Conservation (phyloP, 2,113 vertebrate genomes). For the Notarius lentiginosus region DNA sequence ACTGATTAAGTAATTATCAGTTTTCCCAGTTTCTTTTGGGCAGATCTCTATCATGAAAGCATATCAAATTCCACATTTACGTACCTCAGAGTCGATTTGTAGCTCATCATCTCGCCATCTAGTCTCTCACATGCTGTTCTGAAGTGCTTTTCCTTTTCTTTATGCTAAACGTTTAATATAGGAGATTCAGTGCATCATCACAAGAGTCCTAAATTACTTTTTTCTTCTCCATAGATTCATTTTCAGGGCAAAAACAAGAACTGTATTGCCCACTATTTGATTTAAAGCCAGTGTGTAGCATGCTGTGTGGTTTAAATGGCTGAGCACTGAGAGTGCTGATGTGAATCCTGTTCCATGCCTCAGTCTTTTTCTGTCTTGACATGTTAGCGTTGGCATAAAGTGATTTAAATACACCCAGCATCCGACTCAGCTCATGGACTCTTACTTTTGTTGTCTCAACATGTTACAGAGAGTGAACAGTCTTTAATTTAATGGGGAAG, state of each 20-base stretch:
- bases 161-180: conserved; percentile 46
- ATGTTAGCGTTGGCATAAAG: conserved; percentile 44
- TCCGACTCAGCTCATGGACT: conserved; percentile 54
- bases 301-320: conserved; percentile 24
- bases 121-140: conserved; percentile 36
- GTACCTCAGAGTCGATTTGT: conserved; percentile 54
- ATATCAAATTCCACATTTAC: conserved; percentile 53
- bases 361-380: not conserved
- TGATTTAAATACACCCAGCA: conserved; percentile 47
- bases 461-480: conserved; percentile 62
- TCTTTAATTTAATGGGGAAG: conserved; percentile 69
- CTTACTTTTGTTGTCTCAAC: conserved; percentile 60
- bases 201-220: conserved; percentile 36
- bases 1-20: conserved; percentile 60
- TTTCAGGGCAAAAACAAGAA: conserved; percentile 46
- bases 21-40: conserved; percentile 54
- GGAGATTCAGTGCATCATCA: conserved; percentile 47
- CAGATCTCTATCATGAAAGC: conserved; percentile 48
- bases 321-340: conserved; percentile 13
- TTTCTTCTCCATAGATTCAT: conserved; percentile 36
- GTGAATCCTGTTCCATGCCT: conserved; percentile 28
- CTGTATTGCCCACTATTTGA: conserved; percentile 38
- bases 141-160: conserved; percentile 40
- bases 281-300: conserved; percentile 35
- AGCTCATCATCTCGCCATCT: conserved; percentile 45